Conservation (phyloP, 2,113 vertebrate species). For the Tautogolabrus adspersus region DNA sequence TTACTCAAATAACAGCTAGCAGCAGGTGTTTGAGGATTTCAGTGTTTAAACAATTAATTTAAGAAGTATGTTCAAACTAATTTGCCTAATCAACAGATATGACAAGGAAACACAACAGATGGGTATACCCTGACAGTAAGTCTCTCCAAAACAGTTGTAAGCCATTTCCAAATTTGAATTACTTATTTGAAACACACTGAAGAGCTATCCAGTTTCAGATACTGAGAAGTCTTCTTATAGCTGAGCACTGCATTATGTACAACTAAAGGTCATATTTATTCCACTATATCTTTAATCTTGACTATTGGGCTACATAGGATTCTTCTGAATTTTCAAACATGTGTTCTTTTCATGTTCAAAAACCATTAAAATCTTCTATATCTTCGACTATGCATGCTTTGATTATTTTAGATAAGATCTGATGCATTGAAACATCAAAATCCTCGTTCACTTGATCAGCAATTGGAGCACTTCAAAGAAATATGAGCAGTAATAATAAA, state of each 20-base stretch:
- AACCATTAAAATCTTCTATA: not conserved
- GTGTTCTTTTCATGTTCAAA: constrained; percentile 3
- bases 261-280: not conserved
- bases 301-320: not conserved
- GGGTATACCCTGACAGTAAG: not conserved
- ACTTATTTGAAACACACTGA: not conserved
- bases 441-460: constrained; percentile 6
- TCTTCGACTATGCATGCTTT: constrained; percentile 14
- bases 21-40: constrained; percentile 5
- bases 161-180: not conserved
- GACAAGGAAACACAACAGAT: constrained; percentile 11
- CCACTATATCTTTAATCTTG: not conserved
- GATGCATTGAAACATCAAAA: constrained; percentile 21
- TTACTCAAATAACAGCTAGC: not conserved
- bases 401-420: constrained; percentile 17
- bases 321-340: not conserved
- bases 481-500: constrained; percentile 13
- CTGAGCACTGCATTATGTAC: not conserved
- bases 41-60: not conserved
- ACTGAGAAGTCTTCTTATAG: not conserved
- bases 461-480: not conserved
- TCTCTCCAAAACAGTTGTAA: not conserved
- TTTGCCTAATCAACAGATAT: constrained; percentile 8
- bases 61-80: not conserved
- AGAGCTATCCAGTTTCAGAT: constrained; percentile 4